These are phyloP conservation scores for Orthonevra nobilis DNA, from an alignment of 2,888 invertebrate species.

Conservation along the genomic window DNA sequence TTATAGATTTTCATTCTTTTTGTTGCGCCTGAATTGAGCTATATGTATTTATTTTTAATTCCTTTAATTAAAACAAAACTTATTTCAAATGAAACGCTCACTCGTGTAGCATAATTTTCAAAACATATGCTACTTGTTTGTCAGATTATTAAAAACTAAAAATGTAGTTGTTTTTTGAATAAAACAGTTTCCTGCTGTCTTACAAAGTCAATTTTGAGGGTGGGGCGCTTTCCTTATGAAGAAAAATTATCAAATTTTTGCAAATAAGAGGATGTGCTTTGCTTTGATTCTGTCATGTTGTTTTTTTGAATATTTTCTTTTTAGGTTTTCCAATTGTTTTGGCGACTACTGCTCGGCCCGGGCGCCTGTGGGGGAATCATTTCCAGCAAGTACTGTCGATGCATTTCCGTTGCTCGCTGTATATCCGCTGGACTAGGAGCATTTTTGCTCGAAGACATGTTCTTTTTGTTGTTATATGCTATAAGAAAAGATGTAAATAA, in stretches of 20 bases:
- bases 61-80: too few relatives aligned
- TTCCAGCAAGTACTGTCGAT: conserved; percentile 96
- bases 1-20: conserved; percentile 42
- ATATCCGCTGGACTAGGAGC: conserved; percentile 85
- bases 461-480: conserved; percentile 77
- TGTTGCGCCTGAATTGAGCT: conserved; percentile 61
- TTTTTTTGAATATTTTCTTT: conserved; percentile 25
- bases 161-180: conserved; percentile 29
- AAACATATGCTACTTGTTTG: neutral
- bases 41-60: conserved; percentile 11
- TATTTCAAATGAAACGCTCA: too few relatives aligned
- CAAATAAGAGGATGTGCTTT: conserved; percentile 43
- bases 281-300: conserved; percentile 9
- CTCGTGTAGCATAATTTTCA: conserved; percentile 9
- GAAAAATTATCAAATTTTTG: too few relatives aligned
- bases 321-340: conserved; percentile 81
- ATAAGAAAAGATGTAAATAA: too few relatives aligned
- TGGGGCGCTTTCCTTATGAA: conserved; percentile 9
- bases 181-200: conserved; percentile 65
- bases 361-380: conserved; percentile 89
- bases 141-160: conserved; percentile 5
- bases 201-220: conserved; percentile 9
- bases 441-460: conserved; percentile 77
- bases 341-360: conserved; percentile 79
- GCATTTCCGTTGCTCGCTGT: conserved; percentile 92